Base-by-base conservation (phyloP, 2,797 vertebrate species). In the Neostethus bicornis region DNA sequence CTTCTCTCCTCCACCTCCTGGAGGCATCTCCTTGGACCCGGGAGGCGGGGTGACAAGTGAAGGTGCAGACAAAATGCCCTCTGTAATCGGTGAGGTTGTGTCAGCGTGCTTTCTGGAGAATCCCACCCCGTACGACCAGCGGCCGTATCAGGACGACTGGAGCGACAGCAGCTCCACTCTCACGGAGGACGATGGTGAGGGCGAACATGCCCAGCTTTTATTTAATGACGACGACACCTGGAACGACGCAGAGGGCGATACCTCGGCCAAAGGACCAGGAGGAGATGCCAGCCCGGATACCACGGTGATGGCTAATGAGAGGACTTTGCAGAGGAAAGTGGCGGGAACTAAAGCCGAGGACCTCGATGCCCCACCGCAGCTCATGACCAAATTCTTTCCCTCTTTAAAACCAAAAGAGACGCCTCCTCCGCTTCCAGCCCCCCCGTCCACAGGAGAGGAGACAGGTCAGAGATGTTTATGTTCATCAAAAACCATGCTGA, bases 171-270 rank as follows among this genome's bases (percentile, higher is more conserved):
- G 90, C 25, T 86, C 86, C 37, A 76, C 85, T 2, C 75, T 80
- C 45, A 77, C 66, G 61, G 88, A 90, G 76, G 80, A 66, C 66
- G 68, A 66, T 66, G 68, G 51, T 70, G 77, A 73, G 12, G 56
- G 26, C 11, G 73, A 57, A 5, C 52, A 41, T 35, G 87, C 31
- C 56, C 56, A 70, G 20, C 70, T 95, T 5, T 90, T 93, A 58
- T 99, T 98, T 76, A 95, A 97, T 17, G 97, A 99, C 51, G 93
- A 97, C 29, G 92, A 94, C 85, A 95, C 96, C 0, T 99, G 97
- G 97, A 92, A 93, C 9, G 94, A 97, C 65, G 67, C 90, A 19
- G 94, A 95, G 51, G 94, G 94, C 53, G 69, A 86, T 9, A 58
- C 62, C 1, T 37, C 39, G 2, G 4, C 13, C 2, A 13, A 31